Percentiles rank a stretch among this genome's conserved stretches.
phyloP scores from a whole-genome alignment of 2,888 invertebrate species.

The Cosmia pyralina region DNA sequence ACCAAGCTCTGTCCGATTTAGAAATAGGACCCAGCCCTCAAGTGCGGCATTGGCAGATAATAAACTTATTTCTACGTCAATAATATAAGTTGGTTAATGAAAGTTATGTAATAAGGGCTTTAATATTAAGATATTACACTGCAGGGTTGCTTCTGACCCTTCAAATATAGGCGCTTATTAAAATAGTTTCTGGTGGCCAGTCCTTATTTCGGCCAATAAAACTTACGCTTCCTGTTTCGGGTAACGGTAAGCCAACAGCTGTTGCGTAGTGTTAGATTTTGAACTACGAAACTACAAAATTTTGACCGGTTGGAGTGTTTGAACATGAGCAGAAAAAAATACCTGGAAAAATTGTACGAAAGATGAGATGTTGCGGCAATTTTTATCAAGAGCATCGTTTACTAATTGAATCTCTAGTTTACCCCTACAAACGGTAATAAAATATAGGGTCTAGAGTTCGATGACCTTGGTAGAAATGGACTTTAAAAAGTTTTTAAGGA shows the following conservation, averaged over 20 bases:
- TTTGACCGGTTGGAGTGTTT: background rate
- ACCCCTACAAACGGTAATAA: too few relatives aligned
- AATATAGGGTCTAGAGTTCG: too few relatives aligned
- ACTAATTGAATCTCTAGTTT: too few relatives aligned
- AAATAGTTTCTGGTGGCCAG: conserved; percentile 38
- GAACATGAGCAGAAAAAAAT: background rate
- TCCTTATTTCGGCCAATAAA: conserved; percentile 19
- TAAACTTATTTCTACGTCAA: background rate
- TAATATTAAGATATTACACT: conserved; percentile 4
- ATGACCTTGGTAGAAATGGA: too few relatives aligned
- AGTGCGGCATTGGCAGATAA: conserved; percentile 10
- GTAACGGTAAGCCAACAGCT: conserved; percentile 6
- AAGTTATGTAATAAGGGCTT: conserved; percentile 30
- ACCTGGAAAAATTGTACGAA: background rate
- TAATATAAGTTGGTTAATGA: conserved; percentile 26
- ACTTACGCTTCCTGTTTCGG: conserved; percentile 35
- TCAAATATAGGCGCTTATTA: conserved; percentile 35
- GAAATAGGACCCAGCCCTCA: background rate
- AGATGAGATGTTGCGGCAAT: too few relatives aligned
- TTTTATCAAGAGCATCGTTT: too few relatives aligned
- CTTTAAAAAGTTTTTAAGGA: background rate
- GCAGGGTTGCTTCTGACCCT: background rate
- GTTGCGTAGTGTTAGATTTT: conserved; percentile 11
- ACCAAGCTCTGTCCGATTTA: background rate
- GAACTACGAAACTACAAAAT: background rate